These are phyloP conservation scores for Dipus sagitta DNA, from an alignment of 2,797 vertebrate species.

Conservation along the genomic window DNA sequence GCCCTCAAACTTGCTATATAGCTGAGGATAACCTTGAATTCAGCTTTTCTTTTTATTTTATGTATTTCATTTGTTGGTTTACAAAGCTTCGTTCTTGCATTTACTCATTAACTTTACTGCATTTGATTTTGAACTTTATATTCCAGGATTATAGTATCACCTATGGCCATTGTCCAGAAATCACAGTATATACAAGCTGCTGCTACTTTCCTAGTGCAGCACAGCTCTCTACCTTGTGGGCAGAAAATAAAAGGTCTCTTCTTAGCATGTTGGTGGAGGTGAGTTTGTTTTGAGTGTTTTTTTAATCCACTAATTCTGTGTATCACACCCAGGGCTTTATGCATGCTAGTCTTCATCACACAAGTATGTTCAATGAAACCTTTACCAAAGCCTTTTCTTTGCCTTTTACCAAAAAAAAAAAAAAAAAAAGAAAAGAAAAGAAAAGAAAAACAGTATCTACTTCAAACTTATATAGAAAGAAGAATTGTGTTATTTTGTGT, in stretches of 20 bases:
- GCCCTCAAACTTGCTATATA: too few relatives aligned
- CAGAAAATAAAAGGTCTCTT: constrained; percentile 96
- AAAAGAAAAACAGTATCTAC: constrained; percentile 54
- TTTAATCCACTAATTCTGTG: neutral
- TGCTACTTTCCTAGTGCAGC: constrained; percentile 94
- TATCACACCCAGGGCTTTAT: neutral
- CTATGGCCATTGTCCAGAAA: constrained; percentile 97
- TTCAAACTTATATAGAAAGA: constrained; percentile 34
- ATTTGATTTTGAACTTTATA: constrained; percentile 67
- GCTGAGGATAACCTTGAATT: neutral
- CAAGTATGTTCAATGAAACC: constrained; percentile 4
- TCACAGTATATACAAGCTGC: constrained; percentile 97
- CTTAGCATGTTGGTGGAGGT: constrained; percentile 99
- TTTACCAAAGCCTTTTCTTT: constrained; percentile 48
- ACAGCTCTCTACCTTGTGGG: constrained; percentile 93
- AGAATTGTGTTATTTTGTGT: constrained; percentile 45
- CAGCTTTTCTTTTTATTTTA: constrained; percentile 11
- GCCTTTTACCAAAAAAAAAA: constrained; percentile 51
- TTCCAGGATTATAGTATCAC: constrained; percentile 96
- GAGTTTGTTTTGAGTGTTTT: constrained; percentile 72
- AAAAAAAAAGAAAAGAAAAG: constrained; percentile 19
- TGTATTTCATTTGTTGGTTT: neutral
- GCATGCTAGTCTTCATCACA: neutral
- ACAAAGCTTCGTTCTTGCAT: constrained; percentile 22
- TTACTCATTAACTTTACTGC: constrained; percentile 31